Conservation (phyloP, 2,888 invertebrate species). For the Scelioninae gen. 2 region DNA sequence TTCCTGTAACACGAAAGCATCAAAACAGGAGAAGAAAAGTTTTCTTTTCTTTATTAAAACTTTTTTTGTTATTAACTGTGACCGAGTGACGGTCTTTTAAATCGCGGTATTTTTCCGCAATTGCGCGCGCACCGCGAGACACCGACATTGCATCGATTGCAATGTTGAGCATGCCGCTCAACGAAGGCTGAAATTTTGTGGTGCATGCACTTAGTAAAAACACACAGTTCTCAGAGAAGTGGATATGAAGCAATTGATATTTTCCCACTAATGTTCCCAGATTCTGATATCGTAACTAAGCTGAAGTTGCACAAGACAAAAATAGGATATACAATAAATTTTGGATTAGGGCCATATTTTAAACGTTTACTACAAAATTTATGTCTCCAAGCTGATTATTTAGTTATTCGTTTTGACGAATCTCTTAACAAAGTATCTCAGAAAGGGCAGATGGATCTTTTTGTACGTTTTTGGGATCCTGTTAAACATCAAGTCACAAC, state of each 20-base stretch:
- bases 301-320: slow-evolving; percentile 58
- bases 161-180: too few species aligned
- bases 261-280: slow-evolving; percentile 56
- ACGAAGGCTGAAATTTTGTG: slow-evolving; percentile 55
- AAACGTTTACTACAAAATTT: slow-evolving; percentile 38
- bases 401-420: slow-evolving; percentile 61
- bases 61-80: too few species aligned
- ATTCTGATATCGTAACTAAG: slow-evolving; percentile 55
- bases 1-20: too few species aligned
- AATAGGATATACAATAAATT: slow-evolving; percentile 55
- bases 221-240: slow-evolving; percentile 28
- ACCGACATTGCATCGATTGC: too few species aligned
- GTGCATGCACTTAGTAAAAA: slow-evolving; percentile 39
- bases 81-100: too few species aligned
- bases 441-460: slow-evolving; percentile 63
- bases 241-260: slow-evolving; percentile 26
- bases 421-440: slow-evolving; percentile 61
- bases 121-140: too few species aligned
- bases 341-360: slow-evolving; percentile 59
- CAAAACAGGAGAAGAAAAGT: too few species aligned
- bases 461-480: slow-evolving; percentile 62
- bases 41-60: too few species aligned
- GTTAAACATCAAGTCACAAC: slow-evolving; percentile 57
- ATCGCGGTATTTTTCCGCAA: too few species aligned
- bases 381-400: slow-evolving; percentile 30